A percentile compares a stretch with the other conserved stretches of the same genome.
Conservation (phyloP, 1,140 invertebrate genomes). For the Scaptomyza montana region DNA sequence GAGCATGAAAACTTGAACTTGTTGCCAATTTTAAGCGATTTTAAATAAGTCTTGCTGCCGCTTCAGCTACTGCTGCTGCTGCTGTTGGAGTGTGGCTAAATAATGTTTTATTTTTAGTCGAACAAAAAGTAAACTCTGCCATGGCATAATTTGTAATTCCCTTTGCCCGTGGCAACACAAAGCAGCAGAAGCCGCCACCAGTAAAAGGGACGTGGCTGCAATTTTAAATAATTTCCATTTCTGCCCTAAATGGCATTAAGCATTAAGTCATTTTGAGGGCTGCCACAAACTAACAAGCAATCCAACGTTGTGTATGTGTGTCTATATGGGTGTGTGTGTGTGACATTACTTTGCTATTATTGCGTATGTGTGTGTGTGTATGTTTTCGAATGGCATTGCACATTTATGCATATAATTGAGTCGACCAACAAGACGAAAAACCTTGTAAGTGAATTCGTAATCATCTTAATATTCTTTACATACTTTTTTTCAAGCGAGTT, state of each 20-base stretch:
- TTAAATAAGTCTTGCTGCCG: constrained; percentile 53
- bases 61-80: constrained; percentile 1
- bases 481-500: neutral
- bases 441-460: neutral
- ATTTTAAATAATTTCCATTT: constrained; percentile 75
- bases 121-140: constrained; percentile 38
- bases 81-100: constrained; percentile 38
- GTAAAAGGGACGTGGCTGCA: constrained; percentile 40
- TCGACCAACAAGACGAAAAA: constrained; percentile 24
- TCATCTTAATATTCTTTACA: neutral
- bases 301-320: constrained; percentile 20
- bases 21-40: constrained; percentile 74
- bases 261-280: constrained; percentile 66
- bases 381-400: constrained; percentile 45
- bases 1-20: constrained; percentile 34
- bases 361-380: constrained; percentile 23
- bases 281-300: constrained; percentile 52
- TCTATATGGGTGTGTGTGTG: constrained; percentile 3
- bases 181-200: constrained; percentile 9
- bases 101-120: constrained; percentile 53
- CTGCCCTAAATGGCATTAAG: constrained; percentile 76
- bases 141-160: constrained; percentile 69
- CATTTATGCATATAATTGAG: constrained; percentile 76
- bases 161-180: constrained; percentile 53
- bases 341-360: constrained; percentile 50